These are phyloP conservation scores for Metopia argyrocephala DNA, from an alignment of 2,888 invertebrate species.

Conservation along the genomic window DNA sequence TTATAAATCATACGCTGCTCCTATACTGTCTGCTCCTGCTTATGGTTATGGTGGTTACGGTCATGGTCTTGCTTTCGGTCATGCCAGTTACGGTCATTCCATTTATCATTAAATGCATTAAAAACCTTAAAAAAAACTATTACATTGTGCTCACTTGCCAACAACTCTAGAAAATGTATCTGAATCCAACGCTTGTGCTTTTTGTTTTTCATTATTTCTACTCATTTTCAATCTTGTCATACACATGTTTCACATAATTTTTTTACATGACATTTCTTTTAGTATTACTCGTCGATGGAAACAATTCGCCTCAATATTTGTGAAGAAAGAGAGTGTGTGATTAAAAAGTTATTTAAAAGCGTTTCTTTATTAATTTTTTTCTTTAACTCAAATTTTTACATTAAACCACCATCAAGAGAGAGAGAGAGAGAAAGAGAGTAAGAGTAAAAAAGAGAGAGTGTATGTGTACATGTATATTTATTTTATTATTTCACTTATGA, in stretches of 20 bases:
- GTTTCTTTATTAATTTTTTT: too few relatives aligned
- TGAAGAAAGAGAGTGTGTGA: too few relatives aligned
- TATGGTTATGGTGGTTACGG: slow-evolving; percentile 68
- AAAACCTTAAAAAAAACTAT: slow-evolving; percentile 3
- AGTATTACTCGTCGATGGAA: background rate
- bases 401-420: slow-evolving; percentile 7
- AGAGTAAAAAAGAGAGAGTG: slow-evolving; percentile 31
- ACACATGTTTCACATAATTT: slow-evolving; percentile 20
- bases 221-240: slow-evolving; percentile 36
- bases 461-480: slow-evolving; percentile 40
- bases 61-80: slow-evolving; percentile 63
- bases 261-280: slow-evolving; percentile 12
- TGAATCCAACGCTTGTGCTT: slow-evolving; percentile 31
- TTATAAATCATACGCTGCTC: slow-evolving; percentile 72
- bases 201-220: slow-evolving; percentile 20
- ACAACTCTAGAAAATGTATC: slow-evolving; percentile 35
- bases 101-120: slow-evolving; percentile 69
- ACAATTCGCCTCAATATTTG: too few relatives aligned
- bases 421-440: slow-evolving; percentile 12
- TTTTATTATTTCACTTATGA: slow-evolving; percentile 11
- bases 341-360: too few relatives aligned
- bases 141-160: slow-evolving; percentile 37
- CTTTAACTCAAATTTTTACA: too few relatives aligned
- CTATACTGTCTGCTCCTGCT: slow-evolving; percentile 65
- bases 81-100: slow-evolving; percentile 66